Conservation (phyloP, 1,140 invertebrate species). For the Meteorus sp. region DNA sequence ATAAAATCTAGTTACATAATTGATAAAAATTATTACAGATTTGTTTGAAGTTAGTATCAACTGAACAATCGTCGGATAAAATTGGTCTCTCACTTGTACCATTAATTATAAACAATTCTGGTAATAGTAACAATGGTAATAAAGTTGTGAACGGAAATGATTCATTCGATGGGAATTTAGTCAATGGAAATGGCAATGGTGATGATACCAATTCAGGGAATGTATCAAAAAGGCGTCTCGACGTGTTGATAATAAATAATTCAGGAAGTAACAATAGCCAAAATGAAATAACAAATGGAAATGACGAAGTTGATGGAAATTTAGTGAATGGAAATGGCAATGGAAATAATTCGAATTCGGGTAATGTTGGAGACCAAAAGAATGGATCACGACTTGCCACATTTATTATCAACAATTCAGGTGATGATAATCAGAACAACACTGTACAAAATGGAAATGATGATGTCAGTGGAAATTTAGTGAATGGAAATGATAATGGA, state of each 20-base stretch:
- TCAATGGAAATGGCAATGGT: conserved; percentile 5
- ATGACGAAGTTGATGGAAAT: conserved; percentile 14
- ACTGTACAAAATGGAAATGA: background rate
- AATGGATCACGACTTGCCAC: no score
- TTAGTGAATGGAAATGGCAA: conserved; percentile 9
- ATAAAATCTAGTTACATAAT: no score
- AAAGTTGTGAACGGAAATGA: background rate
- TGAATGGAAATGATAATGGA: background rate
- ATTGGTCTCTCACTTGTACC: background rate
- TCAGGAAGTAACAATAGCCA: background rate
- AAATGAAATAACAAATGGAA: background rate
- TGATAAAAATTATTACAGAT: background rate
- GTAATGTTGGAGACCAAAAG: conserved; percentile 20
- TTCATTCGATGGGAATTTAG: conserved; percentile 4
- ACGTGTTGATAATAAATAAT: background rate
- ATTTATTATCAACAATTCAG: background rate
- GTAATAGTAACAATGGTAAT: no score
- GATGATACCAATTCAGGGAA: conserved; percentile 20
- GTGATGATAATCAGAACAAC: background rate
- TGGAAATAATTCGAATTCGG: conserved; percentile 17
- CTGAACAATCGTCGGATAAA: conserved; percentile 12
- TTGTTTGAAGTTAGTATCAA: background rate
- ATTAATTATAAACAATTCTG: background rate
- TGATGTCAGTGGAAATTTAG: background rate
- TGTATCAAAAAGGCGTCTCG: background rate